phyloP scores from a whole-genome alignment of 2,888 invertebrate species.

The Plebejus anna region DNA sequence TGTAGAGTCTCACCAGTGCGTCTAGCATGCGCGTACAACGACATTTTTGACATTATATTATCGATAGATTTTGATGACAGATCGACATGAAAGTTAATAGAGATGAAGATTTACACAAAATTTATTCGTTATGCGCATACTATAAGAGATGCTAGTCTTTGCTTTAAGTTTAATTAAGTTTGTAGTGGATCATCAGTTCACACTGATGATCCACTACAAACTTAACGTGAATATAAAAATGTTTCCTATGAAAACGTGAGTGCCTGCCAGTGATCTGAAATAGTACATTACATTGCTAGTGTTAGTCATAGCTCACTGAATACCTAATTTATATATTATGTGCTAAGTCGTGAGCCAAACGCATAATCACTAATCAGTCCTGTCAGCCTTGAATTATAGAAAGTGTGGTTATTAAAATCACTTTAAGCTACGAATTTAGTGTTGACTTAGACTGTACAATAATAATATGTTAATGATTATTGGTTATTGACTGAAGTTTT shows the following conservation, averaged over 20 bases:
- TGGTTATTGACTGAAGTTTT: too few relatives aligned
- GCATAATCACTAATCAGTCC: not conserved
- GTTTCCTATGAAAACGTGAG: not conserved
- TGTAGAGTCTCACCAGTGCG: too few relatives aligned
- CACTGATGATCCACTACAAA: not conserved
- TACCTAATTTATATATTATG: conserved; percentile 12
- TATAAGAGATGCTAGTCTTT: too few relatives aligned
- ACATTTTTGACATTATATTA: too few relatives aligned
- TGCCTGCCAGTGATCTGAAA: not conserved
- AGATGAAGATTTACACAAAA: too few relatives aligned
- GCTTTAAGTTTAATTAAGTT: too few relatives aligned
- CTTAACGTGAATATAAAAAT: not conserved
- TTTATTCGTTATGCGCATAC: too few relatives aligned
- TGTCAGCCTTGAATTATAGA: conserved; percentile 9
- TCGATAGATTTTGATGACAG: too few relatives aligned
- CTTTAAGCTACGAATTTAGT: not conserved
- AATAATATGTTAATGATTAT: too few relatives aligned
- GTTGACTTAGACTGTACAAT: not conserved
- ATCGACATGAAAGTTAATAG: too few relatives aligned
- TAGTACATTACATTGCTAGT: not conserved
- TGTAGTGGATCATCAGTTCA: too few relatives aligned
- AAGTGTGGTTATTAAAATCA: conserved; percentile 10
- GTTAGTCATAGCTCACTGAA: not conserved
- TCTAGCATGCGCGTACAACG: too few relatives aligned
- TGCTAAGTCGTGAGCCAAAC: conserved; percentile 23